phyloP scores from a whole-genome alignment of 2,113 vertebrate species.

The Gymnobelideus leadbeateri region DNA sequence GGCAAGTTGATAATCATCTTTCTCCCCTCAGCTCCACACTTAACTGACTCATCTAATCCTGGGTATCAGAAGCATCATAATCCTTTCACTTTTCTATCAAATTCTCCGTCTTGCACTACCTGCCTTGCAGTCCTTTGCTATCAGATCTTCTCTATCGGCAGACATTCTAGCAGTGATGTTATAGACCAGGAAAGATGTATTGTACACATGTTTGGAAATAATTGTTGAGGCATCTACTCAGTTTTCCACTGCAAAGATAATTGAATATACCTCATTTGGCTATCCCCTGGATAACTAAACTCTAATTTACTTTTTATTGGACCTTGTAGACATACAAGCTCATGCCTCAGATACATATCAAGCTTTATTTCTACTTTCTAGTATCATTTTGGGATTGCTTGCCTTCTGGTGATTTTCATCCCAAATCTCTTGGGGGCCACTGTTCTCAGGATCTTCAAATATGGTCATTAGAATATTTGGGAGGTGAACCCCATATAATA shows the following conservation, averaged over 20 bases:
- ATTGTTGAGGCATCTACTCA: neutral
- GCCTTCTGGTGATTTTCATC: neutral
- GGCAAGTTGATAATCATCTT: constrained; percentile 19
- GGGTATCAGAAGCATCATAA: neutral
- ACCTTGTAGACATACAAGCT: neutral
- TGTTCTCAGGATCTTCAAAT: neutral
- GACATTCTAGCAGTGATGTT: neutral
- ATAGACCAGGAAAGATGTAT: neutral
- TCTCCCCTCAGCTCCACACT: constrained; percentile 26
- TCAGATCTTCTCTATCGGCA: constrained; percentile 10
- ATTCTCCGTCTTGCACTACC: constrained; percentile 12
- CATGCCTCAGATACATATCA: neutral
- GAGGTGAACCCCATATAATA: neutral
- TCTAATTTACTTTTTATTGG: neutral
- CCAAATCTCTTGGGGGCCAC: neutral
- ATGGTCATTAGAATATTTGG: neutral
- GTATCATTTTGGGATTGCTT: too few species aligned
- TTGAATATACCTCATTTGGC: neutral
- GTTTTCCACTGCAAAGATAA: neutral
- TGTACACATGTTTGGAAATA: neutral
- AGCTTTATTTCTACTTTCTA: neutral
- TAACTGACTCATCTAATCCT: neutral
- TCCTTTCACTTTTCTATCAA: neutral
- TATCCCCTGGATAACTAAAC: neutral
- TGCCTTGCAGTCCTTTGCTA: constrained; percentile 8